These are phyloP conservation scores for Echeneis naucrates DNA, from an alignment of 2,797 vertebrate genomes.

Conservation along the genomic window DNA sequence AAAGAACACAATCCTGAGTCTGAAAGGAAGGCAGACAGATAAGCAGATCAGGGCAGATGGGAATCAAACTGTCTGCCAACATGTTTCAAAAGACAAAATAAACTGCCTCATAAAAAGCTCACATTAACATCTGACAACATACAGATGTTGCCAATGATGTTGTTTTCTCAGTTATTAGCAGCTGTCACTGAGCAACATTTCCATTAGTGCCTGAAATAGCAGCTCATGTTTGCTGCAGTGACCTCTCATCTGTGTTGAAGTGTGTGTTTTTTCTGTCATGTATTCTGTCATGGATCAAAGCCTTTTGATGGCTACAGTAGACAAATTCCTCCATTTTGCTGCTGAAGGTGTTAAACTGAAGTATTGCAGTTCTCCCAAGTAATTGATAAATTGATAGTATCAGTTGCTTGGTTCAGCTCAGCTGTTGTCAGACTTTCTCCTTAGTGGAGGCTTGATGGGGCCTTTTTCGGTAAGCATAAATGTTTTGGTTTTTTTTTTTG, in stretches of 20 bases:
- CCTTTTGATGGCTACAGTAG: too few relatives aligned
- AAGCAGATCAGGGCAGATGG: not conserved
- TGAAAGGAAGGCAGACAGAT: too few relatives aligned
- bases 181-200: not conserved
- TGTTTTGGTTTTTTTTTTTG: too few relatives aligned
- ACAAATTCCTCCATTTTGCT: not conserved
- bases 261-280: too few relatives aligned
- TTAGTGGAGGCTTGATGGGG: not conserved
- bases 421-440: not conserved
- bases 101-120: not conserved
- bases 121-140: not conserved
- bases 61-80: constrained; percentile 25
- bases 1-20: too few relatives aligned
- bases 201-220: not conserved
- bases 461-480: too few relatives aligned
- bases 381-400: too few relatives aligned
- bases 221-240: not conserved
- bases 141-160: not conserved
- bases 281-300: not conserved
- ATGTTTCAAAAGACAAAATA: constrained; percentile 10
- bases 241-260: too few relatives aligned
- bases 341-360: too few relatives aligned
- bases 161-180: constrained; percentile 7
- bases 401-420: not conserved
- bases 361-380: too few relatives aligned